Conservation (phyloP, 2,888 invertebrate genomes). For the Scaptomyza flava region DNA sequence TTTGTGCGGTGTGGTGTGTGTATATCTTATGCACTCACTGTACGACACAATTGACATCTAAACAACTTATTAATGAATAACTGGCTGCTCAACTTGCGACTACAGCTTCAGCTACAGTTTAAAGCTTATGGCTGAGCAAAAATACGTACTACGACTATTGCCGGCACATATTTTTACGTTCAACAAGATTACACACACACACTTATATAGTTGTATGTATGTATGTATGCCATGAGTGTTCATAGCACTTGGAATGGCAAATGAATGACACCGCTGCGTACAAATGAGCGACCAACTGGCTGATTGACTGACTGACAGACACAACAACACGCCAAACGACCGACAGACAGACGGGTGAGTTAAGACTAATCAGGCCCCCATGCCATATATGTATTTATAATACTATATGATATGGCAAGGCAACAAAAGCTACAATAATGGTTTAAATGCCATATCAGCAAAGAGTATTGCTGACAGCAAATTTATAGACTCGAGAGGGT, state of each 20-base stretch:
- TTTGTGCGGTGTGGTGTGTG: conserved; percentile 17
- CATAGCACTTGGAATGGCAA: conserved; percentile 77
- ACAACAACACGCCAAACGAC: too few relatives aligned
- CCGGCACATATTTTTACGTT: conserved; percentile 51
- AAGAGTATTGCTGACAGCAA: conserved; percentile 74
- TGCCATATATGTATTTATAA: conserved; percentile 62
- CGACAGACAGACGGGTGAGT: conserved; percentile 54
- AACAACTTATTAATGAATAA: conserved; percentile 76
- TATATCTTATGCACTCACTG: conserved; percentile 47
- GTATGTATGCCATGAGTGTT: conserved; percentile 54
- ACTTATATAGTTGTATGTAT: background rate
- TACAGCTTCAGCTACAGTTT: conserved; percentile 63
- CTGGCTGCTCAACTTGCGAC: conserved; percentile 47
- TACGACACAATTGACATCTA: conserved; percentile 68
- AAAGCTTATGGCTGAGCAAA: conserved; percentile 58
- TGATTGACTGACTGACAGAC: conserved; percentile 34
- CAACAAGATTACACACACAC: conserved; percentile 11
- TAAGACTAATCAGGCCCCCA: conserved; percentile 78
- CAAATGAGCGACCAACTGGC: conserved; percentile 53
- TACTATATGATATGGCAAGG: conserved; percentile 53
- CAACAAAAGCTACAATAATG: conserved; percentile 66
- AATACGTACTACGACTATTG: conserved; percentile 38
- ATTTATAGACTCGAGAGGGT: conserved; percentile 59
- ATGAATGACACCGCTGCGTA: conserved; percentile 76
- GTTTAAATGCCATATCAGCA: conserved; percentile 80